Base-by-base conservation (phyloP, 2,888 invertebrate species). In the Melieria picta region DNA sequence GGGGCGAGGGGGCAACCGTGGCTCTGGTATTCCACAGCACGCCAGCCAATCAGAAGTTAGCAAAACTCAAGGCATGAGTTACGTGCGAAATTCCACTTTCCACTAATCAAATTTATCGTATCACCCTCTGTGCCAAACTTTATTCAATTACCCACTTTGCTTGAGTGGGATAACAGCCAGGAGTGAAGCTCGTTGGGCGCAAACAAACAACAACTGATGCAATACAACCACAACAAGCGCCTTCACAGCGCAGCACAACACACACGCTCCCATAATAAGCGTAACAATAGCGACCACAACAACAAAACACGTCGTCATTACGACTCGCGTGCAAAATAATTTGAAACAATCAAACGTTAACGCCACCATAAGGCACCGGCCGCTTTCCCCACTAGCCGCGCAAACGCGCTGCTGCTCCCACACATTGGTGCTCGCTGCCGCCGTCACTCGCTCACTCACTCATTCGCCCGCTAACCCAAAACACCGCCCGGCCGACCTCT, bases 81-180 rank as follows among this genome's bases (percentile, higher is more conserved):
- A 73, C 72, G 79, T 73, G 76, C 78, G 78, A 77, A 76, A 73
- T 76, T 75, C 77, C 72, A 73, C 80, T 75, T 76, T 76, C 77
- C 71, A 72, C 81, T 84, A 83, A 83, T 82, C 81, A 83, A 82
- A 82, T 83, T 84, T 81, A 82, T 78, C 76, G 76, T 81, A 81
- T 78, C 77, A 76, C 74, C 73, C 74, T 76, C 76, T 50, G 57
- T 63, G 74, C 62, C 75, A 82, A 84, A 84, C 79, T 83, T 83
- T 83, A 83, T 83, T 83, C 83, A 83, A 83, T 83, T 83, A 84
- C 77, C 79, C 79, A 79, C 77, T 80, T 82, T 74, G 70, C 58
- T 79, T 78, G 75, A 30, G 30, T 30, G 30, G 30, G 30, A 30
- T 30, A 75, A 75, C 73, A 77, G 77, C 79, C 80, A 81, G 79